Evolutionary conservation across 2,888 invertebrate genomes (phyloP).

Genomic region (Timema podura): DNA sequence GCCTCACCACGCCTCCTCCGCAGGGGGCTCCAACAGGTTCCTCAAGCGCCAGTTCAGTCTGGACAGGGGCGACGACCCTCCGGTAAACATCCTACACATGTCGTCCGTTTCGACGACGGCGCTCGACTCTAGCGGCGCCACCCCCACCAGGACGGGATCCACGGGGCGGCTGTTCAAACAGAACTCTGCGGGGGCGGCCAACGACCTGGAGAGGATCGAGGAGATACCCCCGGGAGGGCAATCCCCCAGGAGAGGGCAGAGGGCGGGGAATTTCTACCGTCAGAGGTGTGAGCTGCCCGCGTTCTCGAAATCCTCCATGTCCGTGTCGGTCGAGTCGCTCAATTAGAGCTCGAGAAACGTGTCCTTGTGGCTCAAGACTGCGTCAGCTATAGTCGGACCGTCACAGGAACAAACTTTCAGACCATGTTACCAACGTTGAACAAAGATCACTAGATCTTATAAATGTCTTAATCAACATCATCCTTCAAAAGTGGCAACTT

Average conservation of each 20-base stretch:
- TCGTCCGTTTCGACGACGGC: slow-evolving; percentile 17
- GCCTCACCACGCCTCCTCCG: slow-evolving; percentile 14
- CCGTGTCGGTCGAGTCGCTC: slow-evolving; percentile 45
- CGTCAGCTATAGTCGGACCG: too few relatives aligned
- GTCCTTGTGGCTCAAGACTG: too few relatives aligned
- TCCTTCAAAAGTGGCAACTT: too few relatives aligned
- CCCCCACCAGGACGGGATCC: not conserved
- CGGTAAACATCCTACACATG: slow-evolving; percentile 39
- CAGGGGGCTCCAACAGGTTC: slow-evolving; percentile 41
- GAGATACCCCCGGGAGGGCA: slow-evolving; percentile 49
- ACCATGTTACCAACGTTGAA: too few relatives aligned
- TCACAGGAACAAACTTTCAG: too few relatives aligned
- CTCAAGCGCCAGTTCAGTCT: slow-evolving; percentile 65
- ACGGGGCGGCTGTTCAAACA: slow-evolving; percentile 53
- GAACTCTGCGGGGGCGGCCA: slow-evolving; percentile 63
- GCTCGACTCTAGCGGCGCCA: slow-evolving; percentile 13
- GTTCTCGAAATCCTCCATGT: slow-evolving; percentile 39
- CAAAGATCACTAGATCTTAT: too few relatives aligned
- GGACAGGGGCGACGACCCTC: slow-evolving; percentile 60
- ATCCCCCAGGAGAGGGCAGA: not conserved
- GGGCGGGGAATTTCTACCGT: slow-evolving; percentile 20
- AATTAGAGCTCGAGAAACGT: slow-evolving; percentile 29
- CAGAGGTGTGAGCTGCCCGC: slow-evolving; percentile 25
- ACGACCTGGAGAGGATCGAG: slow-evolving; percentile 65
- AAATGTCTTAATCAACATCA: too few relatives aligned